Evolutionary conservation across 2,113 vertebrate species (phyloP).

Genomic region (Sisor rabdophorus): DNA sequence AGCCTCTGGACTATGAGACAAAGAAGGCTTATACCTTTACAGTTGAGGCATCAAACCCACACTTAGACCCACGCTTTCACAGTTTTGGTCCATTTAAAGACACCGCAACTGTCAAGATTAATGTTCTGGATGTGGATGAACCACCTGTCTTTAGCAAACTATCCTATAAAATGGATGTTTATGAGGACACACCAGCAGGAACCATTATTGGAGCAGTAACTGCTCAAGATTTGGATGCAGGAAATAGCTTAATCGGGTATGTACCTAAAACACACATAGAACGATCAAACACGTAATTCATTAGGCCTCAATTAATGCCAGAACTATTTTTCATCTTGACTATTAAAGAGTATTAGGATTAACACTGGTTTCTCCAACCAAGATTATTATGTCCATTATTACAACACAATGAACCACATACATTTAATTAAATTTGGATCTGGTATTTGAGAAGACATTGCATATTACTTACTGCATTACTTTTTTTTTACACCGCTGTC

Average conservation of each 20-base stretch:
- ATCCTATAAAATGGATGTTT: slow-evolving; percentile 91
- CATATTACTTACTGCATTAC: too few species aligned
- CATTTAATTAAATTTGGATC: too few species aligned
- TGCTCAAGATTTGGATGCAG: slow-evolving; percentile 90
- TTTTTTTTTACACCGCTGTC: too few species aligned
- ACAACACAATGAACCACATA: too few species aligned
- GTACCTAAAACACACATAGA: slow-evolving; percentile 9
- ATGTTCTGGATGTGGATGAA: slow-evolving; percentile 91
- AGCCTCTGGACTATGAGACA: slow-evolving; percentile 92
- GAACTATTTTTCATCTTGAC: too few species aligned
- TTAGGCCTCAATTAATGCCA: too few species aligned
- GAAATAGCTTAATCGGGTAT: slow-evolving; percentile 86
- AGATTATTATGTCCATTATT: too few species aligned
- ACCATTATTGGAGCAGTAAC: slow-evolving; percentile 96
- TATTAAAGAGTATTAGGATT: too few species aligned
- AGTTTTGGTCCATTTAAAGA: slow-evolving; percentile 92
- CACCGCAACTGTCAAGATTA: slow-evolving; percentile 94
- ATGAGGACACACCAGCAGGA: slow-evolving; percentile 88
- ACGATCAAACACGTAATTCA: not conserved
- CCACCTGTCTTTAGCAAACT: slow-evolving; percentile 92
- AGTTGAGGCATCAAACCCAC: slow-evolving; percentile 89
- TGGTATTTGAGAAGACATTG: too few species aligned
- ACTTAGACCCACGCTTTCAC: slow-evolving; percentile 89
- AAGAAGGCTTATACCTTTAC: slow-evolving; percentile 97
- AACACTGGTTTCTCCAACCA: too few species aligned